These are phyloP conservation scores for Actinia tenebrosa DNA, from an alignment of 64 coral and sea anemone species.

Conservation along the genomic window DNA sequence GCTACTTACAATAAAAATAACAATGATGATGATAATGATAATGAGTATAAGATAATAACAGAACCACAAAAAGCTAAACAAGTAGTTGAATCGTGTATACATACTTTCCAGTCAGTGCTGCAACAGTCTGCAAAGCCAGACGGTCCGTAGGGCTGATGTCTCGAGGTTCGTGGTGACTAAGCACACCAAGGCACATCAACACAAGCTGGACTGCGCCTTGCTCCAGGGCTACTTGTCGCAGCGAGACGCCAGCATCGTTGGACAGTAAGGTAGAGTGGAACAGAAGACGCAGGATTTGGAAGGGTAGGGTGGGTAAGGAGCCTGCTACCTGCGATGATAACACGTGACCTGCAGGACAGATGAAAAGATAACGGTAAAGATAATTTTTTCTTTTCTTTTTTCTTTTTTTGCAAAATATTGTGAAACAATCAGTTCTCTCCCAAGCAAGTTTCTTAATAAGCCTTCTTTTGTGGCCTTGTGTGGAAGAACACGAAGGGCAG, in stretches of 20 bases:
- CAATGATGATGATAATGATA: no score
- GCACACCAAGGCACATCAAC: constrained; percentile 79
- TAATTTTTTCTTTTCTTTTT: no score
- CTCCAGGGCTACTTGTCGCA: constrained; percentile 66
- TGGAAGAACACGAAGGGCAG: no score
- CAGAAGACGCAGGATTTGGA: constrained; percentile 57
- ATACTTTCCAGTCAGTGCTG: constrained; percentile 79
- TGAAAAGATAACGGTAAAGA: neutral
- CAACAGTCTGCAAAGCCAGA: constrained; percentile 64
- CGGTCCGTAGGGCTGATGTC: constrained; percentile 49
- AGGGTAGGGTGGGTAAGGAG: constrained; percentile 81
- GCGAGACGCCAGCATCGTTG: constrained; percentile 22
- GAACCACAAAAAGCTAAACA: no score
- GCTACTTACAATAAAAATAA: no score
- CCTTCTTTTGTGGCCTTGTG: no score
- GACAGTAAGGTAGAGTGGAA: constrained; percentile 49
- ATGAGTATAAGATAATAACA: no score
- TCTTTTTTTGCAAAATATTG: no score
- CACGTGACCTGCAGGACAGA: constrained; percentile 44
- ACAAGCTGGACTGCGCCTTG: constrained; percentile 82
- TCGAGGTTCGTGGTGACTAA: constrained; percentile 90
- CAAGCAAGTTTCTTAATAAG: neutral
- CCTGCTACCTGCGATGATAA: constrained; percentile 48
- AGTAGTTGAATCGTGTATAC: neutral
- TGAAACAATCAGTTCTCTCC: no score